Conservation (phyloP, 2,797 vertebrate species). For the Pangasius mekongensis region DNA sequence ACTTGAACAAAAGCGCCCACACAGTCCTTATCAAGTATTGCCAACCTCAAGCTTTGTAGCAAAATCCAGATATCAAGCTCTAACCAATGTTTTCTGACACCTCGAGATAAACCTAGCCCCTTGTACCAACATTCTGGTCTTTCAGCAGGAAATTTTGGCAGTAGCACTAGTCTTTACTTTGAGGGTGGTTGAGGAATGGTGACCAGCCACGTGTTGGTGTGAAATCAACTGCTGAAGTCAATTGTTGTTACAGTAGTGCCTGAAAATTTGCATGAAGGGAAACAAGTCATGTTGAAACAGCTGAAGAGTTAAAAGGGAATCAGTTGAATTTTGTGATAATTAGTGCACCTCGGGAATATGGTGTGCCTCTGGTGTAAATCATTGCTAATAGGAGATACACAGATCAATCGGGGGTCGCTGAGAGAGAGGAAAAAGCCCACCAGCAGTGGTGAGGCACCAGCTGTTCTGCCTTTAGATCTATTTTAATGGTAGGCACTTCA, state of each 20-base stretch:
- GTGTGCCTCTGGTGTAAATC: constrained; percentile 2
- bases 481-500: constrained; percentile 43
- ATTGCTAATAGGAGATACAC: constrained; percentile 21
- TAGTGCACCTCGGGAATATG: background rate
- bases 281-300: background rate
- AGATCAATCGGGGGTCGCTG: constrained; percentile 21
- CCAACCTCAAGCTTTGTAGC: constrained; percentile 9
- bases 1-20: constrained; percentile 34
- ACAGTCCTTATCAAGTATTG: constrained; percentile 11
- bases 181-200: background rate
- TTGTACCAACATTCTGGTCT: constrained; percentile 31
- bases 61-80: background rate
- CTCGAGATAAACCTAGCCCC: constrained; percentile 8
- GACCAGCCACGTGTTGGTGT: constrained; percentile 3
- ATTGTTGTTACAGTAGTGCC: background rate
- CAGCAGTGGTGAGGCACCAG: constrained; percentile 26
- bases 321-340: constrained; percentile 14
- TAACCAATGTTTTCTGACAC: constrained; percentile 12
- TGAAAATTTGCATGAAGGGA: background rate
- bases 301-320: constrained; percentile 15
- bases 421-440: constrained; percentile 7
- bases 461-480: constrained; percentile 38
- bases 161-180: constrained; percentile 24
- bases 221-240: constrained; percentile 12
- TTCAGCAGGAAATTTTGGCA: constrained; percentile 4